Evolutionary conservation across 2,113 vertebrate genomes (phyloP).

Genomic region (Malurus melanocephalus): DNA sequence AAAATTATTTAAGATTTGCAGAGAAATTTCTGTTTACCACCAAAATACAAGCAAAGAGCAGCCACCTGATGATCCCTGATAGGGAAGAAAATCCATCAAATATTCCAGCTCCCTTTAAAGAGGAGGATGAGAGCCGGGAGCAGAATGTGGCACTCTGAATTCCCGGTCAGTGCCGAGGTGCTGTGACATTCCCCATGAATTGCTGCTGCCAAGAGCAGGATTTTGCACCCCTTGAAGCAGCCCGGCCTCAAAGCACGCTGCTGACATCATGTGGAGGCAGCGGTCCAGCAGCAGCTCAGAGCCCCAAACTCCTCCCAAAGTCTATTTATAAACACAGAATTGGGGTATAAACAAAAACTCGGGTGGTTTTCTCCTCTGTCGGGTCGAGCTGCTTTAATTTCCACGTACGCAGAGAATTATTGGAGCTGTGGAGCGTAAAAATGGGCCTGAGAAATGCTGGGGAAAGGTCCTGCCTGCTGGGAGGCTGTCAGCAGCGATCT

Average conservation of each 20-base stretch:
- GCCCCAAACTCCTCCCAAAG: background rate
- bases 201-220: background rate
- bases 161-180: background rate
- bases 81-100: background rate
- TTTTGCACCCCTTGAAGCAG: background rate
- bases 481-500: background rate
- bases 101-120: background rate
- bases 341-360: background rate
- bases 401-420: background rate
- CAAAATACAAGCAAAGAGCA: background rate
- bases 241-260: background rate
- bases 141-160: background rate
- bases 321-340: background rate
- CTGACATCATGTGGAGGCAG: slow-evolving; percentile 38
- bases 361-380: background rate
- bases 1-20: background rate
- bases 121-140: background rate
- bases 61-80: background rate
- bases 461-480: background rate
- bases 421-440: background rate
- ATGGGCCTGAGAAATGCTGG: background rate
- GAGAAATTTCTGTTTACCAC: background rate
- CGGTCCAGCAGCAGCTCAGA: background rate
- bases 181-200: background rate
- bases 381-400: background rate